A percentile compares a stretch with the other conserved stretches of the same genome.
Conservation (phyloP, 2,888 invertebrate species). For the Ennomos erosarius region DNA sequence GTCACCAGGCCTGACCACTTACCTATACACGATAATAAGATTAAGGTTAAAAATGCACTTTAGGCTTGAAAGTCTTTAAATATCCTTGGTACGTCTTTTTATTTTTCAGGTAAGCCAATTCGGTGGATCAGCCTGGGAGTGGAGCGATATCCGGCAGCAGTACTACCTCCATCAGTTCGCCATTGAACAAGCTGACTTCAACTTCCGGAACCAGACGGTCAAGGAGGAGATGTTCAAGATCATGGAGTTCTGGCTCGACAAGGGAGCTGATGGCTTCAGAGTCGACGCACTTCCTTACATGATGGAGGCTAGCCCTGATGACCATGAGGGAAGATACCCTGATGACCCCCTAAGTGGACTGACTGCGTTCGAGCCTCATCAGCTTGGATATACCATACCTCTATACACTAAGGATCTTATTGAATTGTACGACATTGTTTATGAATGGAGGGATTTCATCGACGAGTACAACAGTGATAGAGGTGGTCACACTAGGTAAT, state of each 20-base stretch:
- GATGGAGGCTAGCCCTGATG: slow-evolving; percentile 78
- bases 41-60: no score
- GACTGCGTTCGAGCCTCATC: slow-evolving; percentile 72
- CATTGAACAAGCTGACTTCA: slow-evolving; percentile 87
- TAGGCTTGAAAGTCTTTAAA: no score
- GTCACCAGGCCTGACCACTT: no score
- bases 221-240: slow-evolving; percentile 84
- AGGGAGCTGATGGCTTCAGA: slow-evolving; percentile 91
- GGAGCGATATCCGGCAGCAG: slow-evolving; percentile 85
- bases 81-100: no score
- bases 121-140: slow-evolving; percentile 89
- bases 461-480: slow-evolving; percentile 74
- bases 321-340: slow-evolving; percentile 67
- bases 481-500: slow-evolving; percentile 74
- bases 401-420: slow-evolving; percentile 86
- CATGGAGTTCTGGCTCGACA: slow-evolving; percentile 89
- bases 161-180: slow-evolving; percentile 90
- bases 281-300: slow-evolving; percentile 87
- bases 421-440: slow-evolving; percentile 83
- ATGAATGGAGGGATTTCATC: slow-evolving; percentile 84
- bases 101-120: slow-evolving; percentile 78
- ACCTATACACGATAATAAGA: no score
- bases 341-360: slow-evolving; percentile 81
- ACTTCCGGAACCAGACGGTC: slow-evolving; percentile 86
- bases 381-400: slow-evolving; percentile 85